Conservation (phyloP, 2,797 vertebrate genomes). For the Falco berigora region DNA sequence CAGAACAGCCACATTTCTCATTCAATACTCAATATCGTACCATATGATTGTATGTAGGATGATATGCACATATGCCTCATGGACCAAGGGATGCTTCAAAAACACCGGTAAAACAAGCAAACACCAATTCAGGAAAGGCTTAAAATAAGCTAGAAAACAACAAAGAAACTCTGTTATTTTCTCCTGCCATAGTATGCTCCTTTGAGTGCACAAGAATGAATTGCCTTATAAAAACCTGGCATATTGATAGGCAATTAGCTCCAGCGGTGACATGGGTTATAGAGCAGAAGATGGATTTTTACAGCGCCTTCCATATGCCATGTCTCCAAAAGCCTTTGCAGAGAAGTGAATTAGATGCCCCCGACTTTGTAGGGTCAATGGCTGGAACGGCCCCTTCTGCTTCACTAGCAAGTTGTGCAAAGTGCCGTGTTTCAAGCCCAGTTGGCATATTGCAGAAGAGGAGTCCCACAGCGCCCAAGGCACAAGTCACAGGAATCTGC, state of each 20-base stretch:
- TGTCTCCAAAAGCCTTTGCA: neutral
- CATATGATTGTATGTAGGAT: too few species aligned
- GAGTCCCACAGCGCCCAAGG: neutral
- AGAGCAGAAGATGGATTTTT: conserved; percentile 37
- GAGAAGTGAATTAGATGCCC: neutral
- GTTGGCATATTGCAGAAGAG: neutral
- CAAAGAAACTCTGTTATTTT: neutral
- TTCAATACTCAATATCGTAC: neutral
- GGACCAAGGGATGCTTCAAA: neutral
- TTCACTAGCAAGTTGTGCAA: neutral
- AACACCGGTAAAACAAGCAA: neutral
- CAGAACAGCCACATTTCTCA: neutral
- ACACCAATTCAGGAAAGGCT: neutral
- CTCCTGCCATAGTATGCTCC: neutral
- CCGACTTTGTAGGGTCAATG: neutral
- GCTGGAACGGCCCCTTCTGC: neutral
- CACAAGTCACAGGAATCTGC: neutral
- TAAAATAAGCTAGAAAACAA: neutral
- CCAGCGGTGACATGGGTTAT: neutral
- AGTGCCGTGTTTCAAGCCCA: neutral
- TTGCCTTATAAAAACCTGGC: conserved; percentile 14
- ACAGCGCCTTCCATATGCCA: neutral
- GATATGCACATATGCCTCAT: neutral
- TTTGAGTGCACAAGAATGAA: neutral
- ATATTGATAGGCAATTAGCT: conserved; percentile 32